Conservation (phyloP, 1,140 invertebrate genomes). For the Bradynema listronoti region DNA sequence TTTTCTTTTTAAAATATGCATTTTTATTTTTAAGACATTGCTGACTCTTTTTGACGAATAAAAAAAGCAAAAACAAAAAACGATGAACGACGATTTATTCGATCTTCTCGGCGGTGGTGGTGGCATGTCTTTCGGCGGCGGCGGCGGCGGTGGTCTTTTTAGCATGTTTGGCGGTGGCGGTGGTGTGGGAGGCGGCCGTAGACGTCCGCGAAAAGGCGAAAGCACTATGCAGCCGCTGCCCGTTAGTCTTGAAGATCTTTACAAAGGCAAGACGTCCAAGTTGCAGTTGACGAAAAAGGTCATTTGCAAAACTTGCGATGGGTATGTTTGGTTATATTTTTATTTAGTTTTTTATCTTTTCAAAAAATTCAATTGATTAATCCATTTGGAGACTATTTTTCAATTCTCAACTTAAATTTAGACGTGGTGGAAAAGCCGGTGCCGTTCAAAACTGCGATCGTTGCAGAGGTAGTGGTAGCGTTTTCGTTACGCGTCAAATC, state of each 20-base stretch:
- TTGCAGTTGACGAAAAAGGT: constrained; percentile 60
- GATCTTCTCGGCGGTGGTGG: not conserved
- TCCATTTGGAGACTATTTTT: too few species aligned
- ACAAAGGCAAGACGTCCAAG: constrained; percentile 61
- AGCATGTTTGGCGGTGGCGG: constrained; percentile 39
- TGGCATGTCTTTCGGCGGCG: constrained; percentile 1
- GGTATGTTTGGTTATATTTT: too few species aligned
- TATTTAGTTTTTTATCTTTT: too few species aligned
- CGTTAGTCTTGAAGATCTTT: constrained; percentile 61
- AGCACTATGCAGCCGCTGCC: constrained; percentile 53
- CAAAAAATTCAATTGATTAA: too few species aligned
- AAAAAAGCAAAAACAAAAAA: not conserved
- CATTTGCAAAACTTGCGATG: constrained; percentile 60
- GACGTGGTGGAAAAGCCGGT: constrained; percentile 58
- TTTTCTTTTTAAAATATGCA: not conserved
- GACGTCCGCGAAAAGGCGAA: constrained; percentile 46
- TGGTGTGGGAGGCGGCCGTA: constrained; percentile 11
- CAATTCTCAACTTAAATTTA: too few species aligned
- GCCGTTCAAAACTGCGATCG: constrained; percentile 47
- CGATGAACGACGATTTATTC: not conserved
- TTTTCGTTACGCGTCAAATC: constrained; percentile 59
- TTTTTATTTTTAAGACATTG: not conserved
- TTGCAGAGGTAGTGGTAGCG: constrained; percentile 60
- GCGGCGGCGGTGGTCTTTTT: constrained; percentile 23
- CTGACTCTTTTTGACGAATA: not conserved